Percentiles rank a stretch among this genome's conserved stretches.
phyloP scores from a whole-genome alignment of 2,113 vertebrate species.

The Acanthochromis polyacanthus region DNA sequence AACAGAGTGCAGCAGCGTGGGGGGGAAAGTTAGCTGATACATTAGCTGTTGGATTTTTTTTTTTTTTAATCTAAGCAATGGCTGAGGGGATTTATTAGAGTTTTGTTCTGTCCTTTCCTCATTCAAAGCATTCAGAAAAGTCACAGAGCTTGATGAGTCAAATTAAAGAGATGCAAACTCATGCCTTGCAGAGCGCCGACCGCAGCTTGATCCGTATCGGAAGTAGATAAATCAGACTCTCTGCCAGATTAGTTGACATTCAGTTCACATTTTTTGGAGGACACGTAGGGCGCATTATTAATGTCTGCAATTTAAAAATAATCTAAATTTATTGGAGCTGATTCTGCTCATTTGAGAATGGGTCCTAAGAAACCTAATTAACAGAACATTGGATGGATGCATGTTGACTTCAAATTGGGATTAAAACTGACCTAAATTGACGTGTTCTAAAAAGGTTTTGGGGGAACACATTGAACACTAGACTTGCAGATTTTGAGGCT shows the following conservation, averaged over 20 bases:
- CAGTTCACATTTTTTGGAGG: constrained; percentile 14
- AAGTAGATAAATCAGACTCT: constrained; percentile 5
- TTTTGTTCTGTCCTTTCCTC: constrained; percentile 21
- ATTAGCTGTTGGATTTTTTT: constrained; percentile 28
- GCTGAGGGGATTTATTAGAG: constrained; percentile 35
- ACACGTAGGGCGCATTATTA: neutral
- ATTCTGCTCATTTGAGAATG: neutral
- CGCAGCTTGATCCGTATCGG: neutral
- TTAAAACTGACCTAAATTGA: neutral
- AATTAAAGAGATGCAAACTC: constrained; percentile 17
- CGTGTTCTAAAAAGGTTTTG: neutral
- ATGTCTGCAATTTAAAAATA: neutral
- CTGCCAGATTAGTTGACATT: constrained; percentile 12
- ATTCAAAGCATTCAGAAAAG: constrained; percentile 15
- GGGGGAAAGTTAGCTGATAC: constrained; percentile 32
- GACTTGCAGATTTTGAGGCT: neutral
- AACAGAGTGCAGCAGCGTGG: constrained; percentile 30
- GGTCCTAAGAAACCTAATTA: no score
- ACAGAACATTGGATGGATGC: neutral
- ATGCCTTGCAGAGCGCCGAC: constrained; percentile 14
- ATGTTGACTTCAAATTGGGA: neutral
- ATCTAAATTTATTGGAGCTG: neutral
- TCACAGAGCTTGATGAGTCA: constrained; percentile 16
- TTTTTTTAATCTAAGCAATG: constrained; percentile 42
- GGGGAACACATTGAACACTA: neutral